These are phyloP conservation scores for Toxotes chatareus DNA, from an alignment of 2,113 vertebrate species.

Conservation along the genomic window DNA sequence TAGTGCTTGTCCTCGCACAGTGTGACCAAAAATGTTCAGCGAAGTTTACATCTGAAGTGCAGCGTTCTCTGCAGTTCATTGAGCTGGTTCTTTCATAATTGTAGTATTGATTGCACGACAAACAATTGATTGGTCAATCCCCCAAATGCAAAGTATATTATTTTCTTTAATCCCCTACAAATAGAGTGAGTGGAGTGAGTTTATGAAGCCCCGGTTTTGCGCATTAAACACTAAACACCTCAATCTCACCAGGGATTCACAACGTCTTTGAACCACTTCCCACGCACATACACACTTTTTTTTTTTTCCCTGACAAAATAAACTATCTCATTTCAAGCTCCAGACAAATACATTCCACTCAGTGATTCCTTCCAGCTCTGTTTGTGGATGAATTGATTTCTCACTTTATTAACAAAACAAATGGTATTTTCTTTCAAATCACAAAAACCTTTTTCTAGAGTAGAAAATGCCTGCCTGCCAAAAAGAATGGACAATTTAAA, in stretches of 20 bases:
- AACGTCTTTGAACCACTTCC: slow-evolving; percentile 54
- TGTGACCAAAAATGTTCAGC: slow-evolving; percentile 39
- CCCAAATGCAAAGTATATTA: slow-evolving; percentile 68
- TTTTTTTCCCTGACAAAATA: slow-evolving; percentile 43
- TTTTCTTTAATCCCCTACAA: slow-evolving; percentile 72
- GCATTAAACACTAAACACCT: slow-evolving; percentile 73
- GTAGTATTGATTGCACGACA: slow-evolving; percentile 67
- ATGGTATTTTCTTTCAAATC: slow-evolving; percentile 42
- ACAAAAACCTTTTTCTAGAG: slow-evolving; percentile 12
- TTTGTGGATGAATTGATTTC: slow-evolving; percentile 63
- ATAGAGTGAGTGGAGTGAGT: slow-evolving; percentile 51
- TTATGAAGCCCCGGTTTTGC: slow-evolving; percentile 68
- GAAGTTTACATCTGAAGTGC: slow-evolving; percentile 43
- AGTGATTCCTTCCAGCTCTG: slow-evolving; percentile 47
- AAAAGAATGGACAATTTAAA: slow-evolving; percentile 47
- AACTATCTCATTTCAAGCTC: slow-evolving; percentile 67
- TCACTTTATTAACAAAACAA: slow-evolving; percentile 67
- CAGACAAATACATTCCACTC: slow-evolving; percentile 58
- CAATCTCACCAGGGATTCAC: slow-evolving; percentile 63
- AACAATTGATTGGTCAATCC: slow-evolving; percentile 60
- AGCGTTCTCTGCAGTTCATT: slow-evolving; percentile 49
- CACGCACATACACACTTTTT: slow-evolving; percentile 16
- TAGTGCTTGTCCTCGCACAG: slow-evolving; percentile 35
- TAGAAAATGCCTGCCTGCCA: slow-evolving; percentile 29
- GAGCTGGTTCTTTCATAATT: slow-evolving; percentile 75